These are phyloP conservation scores for Himalopsyche anomala DNA, from an alignment of 2,888 invertebrate species.

Conservation along the genomic window DNA sequence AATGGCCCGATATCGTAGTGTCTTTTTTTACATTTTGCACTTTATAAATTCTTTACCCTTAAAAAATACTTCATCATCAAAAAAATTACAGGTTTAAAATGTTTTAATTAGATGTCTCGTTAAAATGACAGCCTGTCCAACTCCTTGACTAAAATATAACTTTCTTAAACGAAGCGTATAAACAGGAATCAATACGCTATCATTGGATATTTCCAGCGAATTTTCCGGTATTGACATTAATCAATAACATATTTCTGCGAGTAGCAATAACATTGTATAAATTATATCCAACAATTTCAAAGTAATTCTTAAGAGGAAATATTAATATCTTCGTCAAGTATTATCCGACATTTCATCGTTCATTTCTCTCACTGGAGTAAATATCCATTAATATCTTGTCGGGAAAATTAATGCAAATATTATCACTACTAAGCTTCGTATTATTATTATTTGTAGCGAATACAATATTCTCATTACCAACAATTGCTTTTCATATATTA, in stretches of 20 bases:
- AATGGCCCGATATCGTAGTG: no score
- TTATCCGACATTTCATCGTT: constrained; percentile 26
- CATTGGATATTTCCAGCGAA: not conserved
- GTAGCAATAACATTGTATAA: not conserved
- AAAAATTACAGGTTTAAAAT: no score
- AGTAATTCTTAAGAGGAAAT: constrained; percentile 2
- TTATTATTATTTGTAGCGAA: not conserved
- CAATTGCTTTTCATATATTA: not conserved
- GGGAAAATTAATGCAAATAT: constrained; percentile 22
- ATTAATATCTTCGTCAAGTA: constrained; percentile 18
- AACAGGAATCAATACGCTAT: no score
- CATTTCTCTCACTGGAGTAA: constrained; percentile 16
- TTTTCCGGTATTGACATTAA: not conserved
- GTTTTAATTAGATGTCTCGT: no score
- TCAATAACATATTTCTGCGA: not conserved
- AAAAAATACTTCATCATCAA: no score
- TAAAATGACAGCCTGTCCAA: no score
- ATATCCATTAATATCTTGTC: constrained; percentile 34
- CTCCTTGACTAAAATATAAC: no score
- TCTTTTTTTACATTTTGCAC: no score
- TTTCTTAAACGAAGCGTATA: no score
- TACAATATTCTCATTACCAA: not conserved
- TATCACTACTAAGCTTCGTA: not conserved
- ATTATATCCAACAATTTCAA: not conserved
- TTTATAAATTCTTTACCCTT: no score